Percentiles rank a stretch among this genome's conserved stretches.
Evolutionary conservation across 1,140 invertebrate genomes (phyloP).

Genomic region (Zaprionus ornatus): DNA sequence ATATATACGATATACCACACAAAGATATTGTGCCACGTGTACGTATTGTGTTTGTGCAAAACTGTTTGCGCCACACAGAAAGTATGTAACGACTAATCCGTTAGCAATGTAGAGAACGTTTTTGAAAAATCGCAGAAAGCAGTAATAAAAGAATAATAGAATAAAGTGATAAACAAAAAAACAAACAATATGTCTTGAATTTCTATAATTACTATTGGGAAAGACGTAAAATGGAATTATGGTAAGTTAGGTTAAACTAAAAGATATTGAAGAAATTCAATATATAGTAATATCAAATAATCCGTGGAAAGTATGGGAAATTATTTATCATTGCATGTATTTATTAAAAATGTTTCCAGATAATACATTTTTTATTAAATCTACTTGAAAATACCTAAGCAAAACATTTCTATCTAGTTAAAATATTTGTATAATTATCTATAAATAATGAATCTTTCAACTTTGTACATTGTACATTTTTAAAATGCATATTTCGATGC

Average conservation of each 20-base stretch:
- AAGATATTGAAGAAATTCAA: too few species aligned
- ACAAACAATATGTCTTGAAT: neutral
- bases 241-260: neutral
- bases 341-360: neutral
- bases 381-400: neutral
- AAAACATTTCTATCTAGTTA: neutral
- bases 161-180: slow-evolving; percentile 68
- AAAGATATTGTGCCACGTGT: slow-evolving; percentile 55
- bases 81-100: slow-evolving; percentile 58
- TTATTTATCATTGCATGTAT: neutral
- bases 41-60: slow-evolving; percentile 29
- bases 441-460: neutral
- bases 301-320: too few species aligned
- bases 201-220: slow-evolving; percentile 1
- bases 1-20: slow-evolving; percentile 38
- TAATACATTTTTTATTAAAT: neutral
- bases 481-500: neutral
- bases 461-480: neutral
- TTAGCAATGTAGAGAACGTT: slow-evolving; percentile 73
- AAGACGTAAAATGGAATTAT: neutral
- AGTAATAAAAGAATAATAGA: slow-evolving; percentile 48
- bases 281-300: too few species aligned
- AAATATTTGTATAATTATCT: neutral
- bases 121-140: slow-evolving; percentile 59
- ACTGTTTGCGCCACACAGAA: slow-evolving; percentile 21